Evolutionary conservation across 2,888 invertebrate genomes (phyloP), one percentile per base, ranked within the genome.

Genomic region (Erpobdella octoculata): DNA sequence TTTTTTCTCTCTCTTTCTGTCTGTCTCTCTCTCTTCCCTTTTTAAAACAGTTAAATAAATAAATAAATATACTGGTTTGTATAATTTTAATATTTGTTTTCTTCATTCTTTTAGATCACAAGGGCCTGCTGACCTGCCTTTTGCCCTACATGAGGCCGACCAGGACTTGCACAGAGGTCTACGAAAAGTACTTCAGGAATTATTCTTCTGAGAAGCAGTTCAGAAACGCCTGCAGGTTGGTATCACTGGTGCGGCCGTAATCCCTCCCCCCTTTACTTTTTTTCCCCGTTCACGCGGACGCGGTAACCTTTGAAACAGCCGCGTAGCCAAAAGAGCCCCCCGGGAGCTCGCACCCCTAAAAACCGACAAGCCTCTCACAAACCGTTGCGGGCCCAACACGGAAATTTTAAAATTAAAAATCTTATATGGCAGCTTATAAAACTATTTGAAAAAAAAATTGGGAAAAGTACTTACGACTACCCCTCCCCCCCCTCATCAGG

Each of bases 111-210:
- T 48, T 33, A 70, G 70, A 38, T 25, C 70, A 59, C 59, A 33
- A 70, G 59, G 21, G 33, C 1, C 36, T 67, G 18, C 35, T 71
- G 46, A 33, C 28, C 59, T 72, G 72, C 37, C 67, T 72, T 21
- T 67, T 72, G 25, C 72, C 72, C 33, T 66, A 72, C 41, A 72
- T 72, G 37, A 72, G 38, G 37, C 72, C 68, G 33, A 68, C 72
- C 8, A 58, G 72, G 12, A 68, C 68, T 25, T 72, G 72, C 41
- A 68, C 72, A 28, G 68, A 72, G 41, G 72, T 68, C 6, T 72
- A 68, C 62, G 72, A 72, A 37, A 69, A 36, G 36, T 61, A 72
- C 68, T 69, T 72, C 59, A 31, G 68, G 18, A 72, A 59, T 41
- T 72, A 68, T 38, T 36, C 66, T 33, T 33, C 53, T 35, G 68